Evolutionary conservation across 2,113 vertebrate species (phyloP).

Genomic region (Ptychochromis oligacanthus): DNA sequence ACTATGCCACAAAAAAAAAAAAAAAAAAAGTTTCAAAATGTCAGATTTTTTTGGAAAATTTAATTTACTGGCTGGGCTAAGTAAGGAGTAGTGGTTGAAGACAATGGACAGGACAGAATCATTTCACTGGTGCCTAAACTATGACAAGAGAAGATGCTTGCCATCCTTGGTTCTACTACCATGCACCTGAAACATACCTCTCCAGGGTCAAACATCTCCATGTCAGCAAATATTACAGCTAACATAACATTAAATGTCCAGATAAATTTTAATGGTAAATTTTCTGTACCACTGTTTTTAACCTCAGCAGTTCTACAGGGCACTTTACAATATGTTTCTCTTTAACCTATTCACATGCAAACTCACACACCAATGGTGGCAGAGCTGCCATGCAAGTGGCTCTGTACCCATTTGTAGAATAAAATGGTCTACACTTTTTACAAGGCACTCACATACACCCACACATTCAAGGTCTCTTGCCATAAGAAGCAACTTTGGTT

Average conservation of each 20-base stretch:
- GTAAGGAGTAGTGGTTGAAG: background rate
- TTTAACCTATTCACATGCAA: background rate
- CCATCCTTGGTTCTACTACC: background rate
- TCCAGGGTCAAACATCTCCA: accelerated
- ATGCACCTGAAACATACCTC: background rate
- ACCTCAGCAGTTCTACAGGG: background rate
- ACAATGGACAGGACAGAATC: no score
- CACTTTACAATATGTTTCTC: background rate
- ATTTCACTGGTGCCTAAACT: no score
- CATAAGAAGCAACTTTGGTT: background rate
- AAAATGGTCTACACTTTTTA: background rate
- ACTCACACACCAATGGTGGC: background rate
- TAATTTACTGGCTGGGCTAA: background rate
- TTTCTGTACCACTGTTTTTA: background rate
- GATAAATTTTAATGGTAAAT: background rate
- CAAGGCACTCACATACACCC: background rate
- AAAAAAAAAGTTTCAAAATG: no score
- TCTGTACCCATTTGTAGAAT: accelerated
- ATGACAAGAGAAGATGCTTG: background rate
- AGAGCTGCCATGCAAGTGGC: no score
- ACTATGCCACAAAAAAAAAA: no score
- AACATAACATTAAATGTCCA: background rate
- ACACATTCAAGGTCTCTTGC: accelerated
- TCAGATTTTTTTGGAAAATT: background rate
- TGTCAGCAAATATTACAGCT: background rate